These are phyloP conservation scores for Leucopsar rothschildi DNA, from an alignment of 2,113 vertebrate species.

Conservation along the genomic window DNA sequence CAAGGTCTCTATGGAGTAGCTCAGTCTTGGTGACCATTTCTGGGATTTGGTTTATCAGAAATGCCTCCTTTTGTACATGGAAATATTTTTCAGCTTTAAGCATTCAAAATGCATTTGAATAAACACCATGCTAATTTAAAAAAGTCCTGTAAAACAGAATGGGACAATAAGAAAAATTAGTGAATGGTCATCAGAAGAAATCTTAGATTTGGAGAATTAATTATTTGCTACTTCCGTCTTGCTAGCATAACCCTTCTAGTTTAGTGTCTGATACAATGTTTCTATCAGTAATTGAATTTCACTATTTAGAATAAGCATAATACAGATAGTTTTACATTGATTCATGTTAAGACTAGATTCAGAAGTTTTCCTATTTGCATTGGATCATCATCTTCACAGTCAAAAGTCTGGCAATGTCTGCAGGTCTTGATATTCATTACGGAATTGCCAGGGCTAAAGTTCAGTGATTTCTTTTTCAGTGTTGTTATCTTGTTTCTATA, in stretches of 20 bases:
- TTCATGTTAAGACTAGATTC: neutral
- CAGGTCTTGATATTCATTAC: slow-evolving; percentile 45
- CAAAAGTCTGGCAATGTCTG: slow-evolving; percentile 30
- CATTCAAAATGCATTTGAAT: neutral
- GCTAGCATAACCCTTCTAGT: neutral
- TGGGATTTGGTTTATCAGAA: neutral
- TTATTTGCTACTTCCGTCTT: neutral
- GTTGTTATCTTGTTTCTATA: slow-evolving; percentile 51
- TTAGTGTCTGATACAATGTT: neutral
- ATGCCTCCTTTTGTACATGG: neutral
- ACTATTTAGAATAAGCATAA: neutral
- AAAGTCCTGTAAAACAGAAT: neutral
- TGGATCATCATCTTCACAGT: neutral
- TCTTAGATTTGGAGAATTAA: neutral
- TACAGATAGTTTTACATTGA: neutral
- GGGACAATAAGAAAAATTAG: neutral
- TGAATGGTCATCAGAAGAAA: neutral
- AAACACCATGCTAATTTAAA: neutral
- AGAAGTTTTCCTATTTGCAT: neutral
- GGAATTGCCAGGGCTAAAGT: slow-evolving; percentile 61
- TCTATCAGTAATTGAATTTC: neutral
- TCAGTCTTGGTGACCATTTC: neutral
- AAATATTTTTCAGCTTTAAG: neutral
- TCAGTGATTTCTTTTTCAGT: slow-evolving; percentile 51
- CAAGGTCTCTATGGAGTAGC: neutral